Conservation (phyloP, 2,797 vertebrate genomes). For the Loris lydekkerianus region DNA sequence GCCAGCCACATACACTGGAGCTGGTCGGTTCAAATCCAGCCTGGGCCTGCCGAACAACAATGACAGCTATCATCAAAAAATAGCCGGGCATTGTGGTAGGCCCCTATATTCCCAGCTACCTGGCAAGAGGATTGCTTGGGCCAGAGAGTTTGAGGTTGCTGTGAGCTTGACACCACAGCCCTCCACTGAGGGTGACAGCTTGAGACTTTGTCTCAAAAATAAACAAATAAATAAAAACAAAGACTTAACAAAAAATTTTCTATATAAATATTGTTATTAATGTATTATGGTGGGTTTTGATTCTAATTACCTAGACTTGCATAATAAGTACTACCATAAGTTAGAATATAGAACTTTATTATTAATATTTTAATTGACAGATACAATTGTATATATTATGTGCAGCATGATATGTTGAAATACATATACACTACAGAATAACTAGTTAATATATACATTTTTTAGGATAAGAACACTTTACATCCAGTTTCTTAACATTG, state of each 20-base stretch:
- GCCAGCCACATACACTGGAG: too few species aligned
- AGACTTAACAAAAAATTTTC: background rate
- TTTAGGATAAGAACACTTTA: background rate
- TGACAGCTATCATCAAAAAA: too few species aligned
- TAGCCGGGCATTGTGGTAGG: too few species aligned
- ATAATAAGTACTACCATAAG: background rate
- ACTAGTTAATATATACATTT: background rate
- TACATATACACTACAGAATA: background rate
- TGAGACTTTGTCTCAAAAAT: too few species aligned
- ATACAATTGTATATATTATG: background rate
- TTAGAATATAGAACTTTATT: constrained; percentile 20
- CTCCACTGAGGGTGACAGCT: too few species aligned
- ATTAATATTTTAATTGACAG: background rate
- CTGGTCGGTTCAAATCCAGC: too few species aligned
- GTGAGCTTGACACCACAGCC: too few species aligned
- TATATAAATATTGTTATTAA: background rate
- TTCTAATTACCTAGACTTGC: background rate
- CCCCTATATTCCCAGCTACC: too few species aligned
- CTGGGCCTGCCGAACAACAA: too few species aligned
- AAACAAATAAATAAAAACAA: too few species aligned
- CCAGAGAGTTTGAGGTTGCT: too few species aligned
- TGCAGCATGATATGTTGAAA: background rate
- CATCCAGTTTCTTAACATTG: background rate
- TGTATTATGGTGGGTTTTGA: background rate
- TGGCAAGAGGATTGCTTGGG: too few species aligned